phyloP scores from a whole-genome alignment of 1,140 invertebrate genomes.

The Acromyrmex heyeri region DNA sequence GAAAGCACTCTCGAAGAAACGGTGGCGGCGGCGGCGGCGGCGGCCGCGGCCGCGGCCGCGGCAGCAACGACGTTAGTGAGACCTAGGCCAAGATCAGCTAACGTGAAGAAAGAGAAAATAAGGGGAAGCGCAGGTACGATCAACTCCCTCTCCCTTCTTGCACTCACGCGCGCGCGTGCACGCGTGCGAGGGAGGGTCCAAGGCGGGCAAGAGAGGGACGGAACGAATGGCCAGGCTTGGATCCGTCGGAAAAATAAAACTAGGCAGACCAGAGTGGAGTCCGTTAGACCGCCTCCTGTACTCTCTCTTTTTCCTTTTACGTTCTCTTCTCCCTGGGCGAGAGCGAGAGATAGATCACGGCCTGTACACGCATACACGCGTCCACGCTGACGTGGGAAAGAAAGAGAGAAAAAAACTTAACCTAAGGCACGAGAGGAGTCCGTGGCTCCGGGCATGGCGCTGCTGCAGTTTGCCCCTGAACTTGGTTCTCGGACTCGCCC shows the following conservation, averaged over 20 bases:
- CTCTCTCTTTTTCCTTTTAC: constrained; percentile 43
- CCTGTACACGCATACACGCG: constrained; percentile 11
- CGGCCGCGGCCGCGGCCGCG: constrained; percentile 2
- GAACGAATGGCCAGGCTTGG: constrained; percentile 70
- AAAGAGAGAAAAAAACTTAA: constrained; percentile 72
- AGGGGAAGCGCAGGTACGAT: constrained; percentile 52
- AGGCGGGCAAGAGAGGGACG: constrained; percentile 52
- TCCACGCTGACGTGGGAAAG: constrained; percentile 30
- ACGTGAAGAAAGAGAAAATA: constrained; percentile 60
- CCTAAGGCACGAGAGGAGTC: constrained; percentile 75
- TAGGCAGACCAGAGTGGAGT: constrained; percentile 66
- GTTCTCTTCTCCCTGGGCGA: constrained; percentile 40
- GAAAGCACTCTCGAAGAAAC: constrained; percentile 63
- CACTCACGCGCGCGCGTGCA: not conserved
- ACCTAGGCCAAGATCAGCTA: constrained; percentile 65
- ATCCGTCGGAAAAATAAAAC: constrained; percentile 72
- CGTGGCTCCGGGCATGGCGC: constrained; percentile 73
- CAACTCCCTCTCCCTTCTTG: constrained; percentile 22
- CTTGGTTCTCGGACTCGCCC: constrained; percentile 82
- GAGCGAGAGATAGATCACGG: constrained; percentile 51
- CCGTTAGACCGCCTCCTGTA: constrained; percentile 59
- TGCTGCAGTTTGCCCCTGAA: constrained; percentile 84
- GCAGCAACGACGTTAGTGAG: not conserved
- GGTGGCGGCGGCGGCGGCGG: not conserved
- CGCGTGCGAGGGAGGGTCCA: constrained; percentile 56